Evolutionary conservation across 2,888 invertebrate genomes (phyloP), one percentile per base, ranked within the genome.

Genomic region (Plebejus anna): DNA sequence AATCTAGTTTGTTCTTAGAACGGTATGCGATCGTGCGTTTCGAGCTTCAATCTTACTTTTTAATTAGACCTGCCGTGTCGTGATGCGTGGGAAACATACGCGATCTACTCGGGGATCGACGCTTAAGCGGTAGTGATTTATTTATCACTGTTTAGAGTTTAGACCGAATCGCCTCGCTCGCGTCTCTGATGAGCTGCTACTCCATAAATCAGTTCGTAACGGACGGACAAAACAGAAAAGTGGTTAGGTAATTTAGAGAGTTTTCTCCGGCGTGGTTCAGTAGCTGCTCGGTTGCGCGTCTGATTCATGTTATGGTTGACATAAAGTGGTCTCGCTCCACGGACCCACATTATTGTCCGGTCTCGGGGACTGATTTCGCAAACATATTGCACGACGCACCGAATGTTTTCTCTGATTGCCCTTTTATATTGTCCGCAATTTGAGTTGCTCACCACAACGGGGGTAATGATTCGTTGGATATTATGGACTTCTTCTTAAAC

Each of bases 301-400:
- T 83, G 83, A 85, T 86, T 87, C 85, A 85, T 82, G 82, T 84
- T 87, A 87, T 86, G 84, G 82, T 83, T 83, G 84, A 82, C 87
- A 84, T 86, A 84, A 87, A 88, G 80, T 82, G 84, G 84, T 84
- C 80, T 79, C 80, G 80, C 80, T 81, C 77, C 75, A 59, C 77
- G 75, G 76, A 75, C 77, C 70, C 77, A 70, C 77, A 78, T 79
- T 80, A 80, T 80, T 80, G 77, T 78, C 66, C 76, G 76, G 72
- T 76, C 76, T 76, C 72, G 72, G 51, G 73, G 47, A 32, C 73
- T 73, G 73, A 75, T 72, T 70, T 76, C 47, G 76, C 76, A 75
- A 76, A 66, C 75, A 38, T 77, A 77, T 77, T 66, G 75, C 75
- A 77, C 76, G 55, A 51, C 55, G 75, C 75, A 77, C 76, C 70